Percentiles rank a stretch among this genome's conserved stretches.
These are phyloP conservation scores for Zaprionus camerounensis DNA, from an alignment of 1,140 invertebrate species.

Conservation along the genomic window DNA sequence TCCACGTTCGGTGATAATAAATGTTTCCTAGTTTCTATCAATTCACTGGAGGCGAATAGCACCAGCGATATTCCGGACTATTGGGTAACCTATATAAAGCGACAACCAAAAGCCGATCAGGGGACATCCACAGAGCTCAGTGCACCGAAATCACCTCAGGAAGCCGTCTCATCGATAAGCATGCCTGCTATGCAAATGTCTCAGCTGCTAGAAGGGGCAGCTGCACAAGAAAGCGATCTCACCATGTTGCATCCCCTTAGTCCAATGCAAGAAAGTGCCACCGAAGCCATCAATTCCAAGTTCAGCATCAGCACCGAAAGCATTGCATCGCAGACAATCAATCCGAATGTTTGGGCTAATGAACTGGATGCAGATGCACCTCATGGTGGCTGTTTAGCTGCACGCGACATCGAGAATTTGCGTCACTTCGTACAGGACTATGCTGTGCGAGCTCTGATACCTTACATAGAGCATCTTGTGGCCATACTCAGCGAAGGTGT, in stretches of 20 bases:
- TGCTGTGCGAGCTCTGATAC: constrained; percentile 92
- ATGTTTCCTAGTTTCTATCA: constrained; percentile 95
- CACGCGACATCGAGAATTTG: constrained; percentile 93
- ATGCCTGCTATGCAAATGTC: constrained; percentile 85
- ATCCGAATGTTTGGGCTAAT: constrained; percentile 86
- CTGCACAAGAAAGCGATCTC: constrained; percentile 63
- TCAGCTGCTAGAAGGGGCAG: constrained; percentile 55
- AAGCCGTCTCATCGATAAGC: constrained; percentile 85
- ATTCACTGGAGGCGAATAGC: constrained; percentile 87
- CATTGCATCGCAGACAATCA: constrained; percentile 85
- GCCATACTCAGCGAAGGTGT: constrained; percentile 92
- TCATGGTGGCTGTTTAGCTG: constrained; percentile 91
- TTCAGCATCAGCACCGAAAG: constrained; percentile 86
- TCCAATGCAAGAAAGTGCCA: constrained; percentile 85
- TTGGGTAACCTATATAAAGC: constrained; percentile 92
- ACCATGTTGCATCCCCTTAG: constrained; percentile 87
- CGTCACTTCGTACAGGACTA: constrained; percentile 95
- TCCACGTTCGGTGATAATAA: constrained; percentile 92
- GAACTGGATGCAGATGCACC: constrained; percentile 85
- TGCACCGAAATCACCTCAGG: constrained; percentile 87
- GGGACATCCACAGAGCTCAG: constrained; percentile 87
- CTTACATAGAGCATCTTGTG: constrained; percentile 95
- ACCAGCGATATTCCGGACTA: constrained; percentile 89
- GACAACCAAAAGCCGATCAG: constrained; percentile 85
- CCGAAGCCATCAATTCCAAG: constrained; percentile 78